Evolutionary conservation across 35 echinoderm and acorn worm genomes (phyloP), one percentile per base, ranked within the genome.

Genomic region (Nesometra sesokonis): DNA sequence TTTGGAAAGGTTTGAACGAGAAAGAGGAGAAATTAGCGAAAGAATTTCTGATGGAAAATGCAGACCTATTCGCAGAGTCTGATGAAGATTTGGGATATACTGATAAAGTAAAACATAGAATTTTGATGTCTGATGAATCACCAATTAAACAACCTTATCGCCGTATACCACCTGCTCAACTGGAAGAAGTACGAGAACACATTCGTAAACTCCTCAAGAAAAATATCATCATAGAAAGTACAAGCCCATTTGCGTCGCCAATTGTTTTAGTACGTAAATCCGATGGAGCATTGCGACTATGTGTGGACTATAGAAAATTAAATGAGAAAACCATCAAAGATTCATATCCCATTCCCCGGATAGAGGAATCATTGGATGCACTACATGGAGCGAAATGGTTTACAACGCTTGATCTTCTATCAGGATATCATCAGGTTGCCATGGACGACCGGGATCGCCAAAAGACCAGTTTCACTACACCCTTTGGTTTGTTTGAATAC

Each of bases 231-330:
- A 11, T 3, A 37, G 34, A 35, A 17, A 89, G 82, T 89, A 77
- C 57, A 0, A 89, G 88, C 35, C 82, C 88, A 17, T 84, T 67
- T 36, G 81, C 88, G 17, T 89, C 88, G 31, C 88, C 80, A 30
- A 39, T 77, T 77, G 88, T 89, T 19, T 29, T 84, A 11, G 88
- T 89, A 15, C 39, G 81, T 9, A 89, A 89, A 34, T 32, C 13
- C 2, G 47, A 77, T 84, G 46, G 67, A 11, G 1, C 35, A 27
- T 36, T 89, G 4, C 13, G 80, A 27, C 33, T 89, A 35, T 89
- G 88, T 78, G 88, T 89, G 5, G 80, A 88, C 32, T 67, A 57
- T 76, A 0, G 78, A 17, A 0, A 39, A 15, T 82, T 46, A 36
- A 81, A 88, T 3, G 29, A 38, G 43, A 89, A 89, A 37, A 84